These are phyloP conservation scores for Tolypeutes matacus DNA, from an alignment of 2,797 vertebrate species.

Conservation along the genomic window DNA sequence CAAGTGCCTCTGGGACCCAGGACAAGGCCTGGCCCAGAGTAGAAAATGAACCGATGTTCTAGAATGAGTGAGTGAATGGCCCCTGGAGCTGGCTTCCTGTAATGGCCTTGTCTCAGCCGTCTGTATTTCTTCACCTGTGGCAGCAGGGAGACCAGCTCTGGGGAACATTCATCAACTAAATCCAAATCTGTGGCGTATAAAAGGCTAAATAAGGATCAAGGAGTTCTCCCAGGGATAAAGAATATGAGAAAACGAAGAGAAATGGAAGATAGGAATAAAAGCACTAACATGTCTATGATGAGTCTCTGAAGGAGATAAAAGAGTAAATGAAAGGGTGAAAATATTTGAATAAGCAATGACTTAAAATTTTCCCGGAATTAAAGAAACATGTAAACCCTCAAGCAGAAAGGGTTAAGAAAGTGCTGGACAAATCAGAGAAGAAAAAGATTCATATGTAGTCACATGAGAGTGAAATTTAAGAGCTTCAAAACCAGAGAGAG, in stretches of 20 bases:
- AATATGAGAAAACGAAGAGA: not conserved
- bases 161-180: not conserved
- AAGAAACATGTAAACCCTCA: not conserved
- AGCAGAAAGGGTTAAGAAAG: constrained; percentile 18
- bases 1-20: not conserved
- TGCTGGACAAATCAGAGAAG: not conserved
- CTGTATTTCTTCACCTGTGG: not conserved
- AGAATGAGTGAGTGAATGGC: not conserved
- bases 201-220: not conserved
- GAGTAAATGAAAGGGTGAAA: not conserved
- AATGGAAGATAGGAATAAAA: not conserved
- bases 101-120: not conserved
- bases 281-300: not conserved
- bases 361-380: not conserved
- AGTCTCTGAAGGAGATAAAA: not conserved
- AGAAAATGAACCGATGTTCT: not conserved
- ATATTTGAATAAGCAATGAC: not conserved
- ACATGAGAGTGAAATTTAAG: not conserved
- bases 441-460: not conserved
- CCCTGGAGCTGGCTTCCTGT: not conserved
- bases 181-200: not conserved
- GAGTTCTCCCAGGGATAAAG: not conserved
- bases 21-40: not conserved
- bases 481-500: not conserved
- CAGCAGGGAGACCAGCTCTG: not conserved